Base-by-base conservation (phyloP, 2,113 vertebrate species). In the Asarcornis scutulata region DNA sequence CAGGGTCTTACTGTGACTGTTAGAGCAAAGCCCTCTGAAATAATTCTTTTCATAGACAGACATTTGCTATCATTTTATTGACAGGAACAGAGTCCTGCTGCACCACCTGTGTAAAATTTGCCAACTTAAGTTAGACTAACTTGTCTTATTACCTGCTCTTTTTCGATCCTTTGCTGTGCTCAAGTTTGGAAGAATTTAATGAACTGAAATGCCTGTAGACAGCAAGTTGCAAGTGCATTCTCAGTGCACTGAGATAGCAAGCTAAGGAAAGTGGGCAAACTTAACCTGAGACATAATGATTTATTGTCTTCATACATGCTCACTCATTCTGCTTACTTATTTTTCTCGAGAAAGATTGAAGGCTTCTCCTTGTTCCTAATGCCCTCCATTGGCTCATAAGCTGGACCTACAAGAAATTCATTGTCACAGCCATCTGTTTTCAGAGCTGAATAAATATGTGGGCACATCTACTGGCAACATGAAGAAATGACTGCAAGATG, bases 41-140 rank as follows among this genome's bases (percentile, higher is more conserved):
- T 4, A 25, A 34, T 76, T 34, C 4, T 84, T 53, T 72, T 67
- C 68, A 34, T 34, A 48, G 34, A 81, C 48, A 52, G 34, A 81
- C 34, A 27, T 5, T 21, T 58, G 27, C 11, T 40, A 29, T 5
- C n/a, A 17, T 11, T 77, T 29, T 36, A 56, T 23, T 0, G 0
- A 77, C 11, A 74, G 62, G 38, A 77, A 59, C 4, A 67, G 31
- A 55, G 46, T 52, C n/a, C 63, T 76, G 34, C 31, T 74, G 44
- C 15, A 58, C 17, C 23, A 75, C 5, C 32, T 31, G 14, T 23
- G 38, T 23, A 73, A 72, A 73, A 29, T 38, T 31, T 77, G 40
- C 46, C 59, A 76, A 23, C 7, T 62, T 22, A 62, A 50, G 21
- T 86, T 50, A 9, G 12, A 29, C 42, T 32, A 53, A 23, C 23